A percentile compares a stretch with the other conserved stretches of the same genome.
phyloP scores from a whole-genome alignment of 2,797 vertebrate species.

The Pitangus sulphuratus region DNA sequence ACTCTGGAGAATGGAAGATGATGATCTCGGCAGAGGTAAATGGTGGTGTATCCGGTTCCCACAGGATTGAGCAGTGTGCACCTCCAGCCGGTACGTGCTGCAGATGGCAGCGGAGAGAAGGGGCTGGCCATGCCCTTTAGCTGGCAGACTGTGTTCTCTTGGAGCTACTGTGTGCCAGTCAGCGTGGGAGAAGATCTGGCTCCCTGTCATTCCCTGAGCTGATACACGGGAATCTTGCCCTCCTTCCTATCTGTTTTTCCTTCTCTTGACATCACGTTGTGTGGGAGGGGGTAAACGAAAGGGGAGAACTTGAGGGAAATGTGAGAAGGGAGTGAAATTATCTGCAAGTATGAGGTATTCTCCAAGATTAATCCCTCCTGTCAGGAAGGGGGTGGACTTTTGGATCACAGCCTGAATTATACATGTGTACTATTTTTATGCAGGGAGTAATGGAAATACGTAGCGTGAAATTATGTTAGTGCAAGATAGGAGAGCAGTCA shows the following conservation, averaged over 20 bases:
- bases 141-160: conserved; percentile 57
- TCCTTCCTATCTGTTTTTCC: conserved; percentile 7
- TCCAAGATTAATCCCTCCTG: conserved; percentile 28
- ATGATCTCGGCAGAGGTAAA: neutral
- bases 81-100: neutral
- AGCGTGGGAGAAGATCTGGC: conserved; percentile 65
- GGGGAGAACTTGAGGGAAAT: neutral
- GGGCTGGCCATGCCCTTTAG: conserved; percentile 44
- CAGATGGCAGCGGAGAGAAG: neutral
- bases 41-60: neutral
- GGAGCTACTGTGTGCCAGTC: conserved; percentile 53
- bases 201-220: conserved; percentile 28
- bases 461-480: neutral
- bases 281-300: conserved; percentile 13
- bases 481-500: neutral
- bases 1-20: neutral
- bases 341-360: conserved; percentile 40
- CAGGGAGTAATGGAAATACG: conserved; percentile 20
- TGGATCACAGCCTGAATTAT: conserved; percentile 17
- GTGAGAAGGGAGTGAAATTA: conserved; percentile 37
- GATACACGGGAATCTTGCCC: conserved; percentile 37
- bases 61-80: neutral
- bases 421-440: conserved; percentile 21
- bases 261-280: conserved; percentile 8
- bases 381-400: conserved; percentile 17